Evolutionary conservation across 2,797 vertebrate genomes (phyloP).

Genomic region (Sciurus vulgaris): DNA sequence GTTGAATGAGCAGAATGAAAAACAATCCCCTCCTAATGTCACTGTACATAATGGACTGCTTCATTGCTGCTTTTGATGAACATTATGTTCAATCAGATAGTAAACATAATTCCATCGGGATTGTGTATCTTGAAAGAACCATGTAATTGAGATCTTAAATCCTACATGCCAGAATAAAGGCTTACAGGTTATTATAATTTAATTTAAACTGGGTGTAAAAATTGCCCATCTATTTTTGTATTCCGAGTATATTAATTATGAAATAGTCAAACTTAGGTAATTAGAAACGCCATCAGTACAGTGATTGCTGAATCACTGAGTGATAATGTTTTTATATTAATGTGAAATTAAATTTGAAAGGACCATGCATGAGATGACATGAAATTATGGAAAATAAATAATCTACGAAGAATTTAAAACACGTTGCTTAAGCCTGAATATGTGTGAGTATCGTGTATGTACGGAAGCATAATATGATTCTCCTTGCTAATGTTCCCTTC

Average conservation of each 20-base stretch:
- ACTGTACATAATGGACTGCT: conserved; percentile 79
- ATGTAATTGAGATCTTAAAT: conserved; percentile 65
- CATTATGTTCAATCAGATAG: conserved; percentile 75
- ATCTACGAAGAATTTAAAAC: conserved; percentile 20
- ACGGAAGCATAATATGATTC: not conserved
- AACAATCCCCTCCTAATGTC: conserved; percentile 68
- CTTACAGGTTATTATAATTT: conserved; percentile 58
- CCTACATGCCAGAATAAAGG: conserved; percentile 64
- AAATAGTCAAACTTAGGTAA: conserved; percentile 59
- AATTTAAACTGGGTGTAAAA: conserved; percentile 70
- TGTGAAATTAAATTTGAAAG: conserved; percentile 63
- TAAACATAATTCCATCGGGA: conserved; percentile 73
- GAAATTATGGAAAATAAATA: conserved; percentile 54
- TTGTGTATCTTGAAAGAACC: conserved; percentile 64
- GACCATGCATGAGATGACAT: conserved; percentile 8
- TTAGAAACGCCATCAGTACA: conserved; percentile 69
- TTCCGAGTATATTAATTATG: conserved; percentile 65
- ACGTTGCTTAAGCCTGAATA: not conserved
- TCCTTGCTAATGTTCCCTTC: not conserved
- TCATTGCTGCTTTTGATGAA: conserved; percentile 73
- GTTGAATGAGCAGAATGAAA: conserved; percentile 81
- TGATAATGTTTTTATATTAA: conserved; percentile 57
- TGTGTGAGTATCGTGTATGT: not conserved
- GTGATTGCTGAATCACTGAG: conserved; percentile 6
- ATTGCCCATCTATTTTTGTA: conserved; percentile 47